Evolutionary conservation across 2,113 vertebrate genomes (phyloP).

Genomic region (Sceloporus undulatus): DNA sequence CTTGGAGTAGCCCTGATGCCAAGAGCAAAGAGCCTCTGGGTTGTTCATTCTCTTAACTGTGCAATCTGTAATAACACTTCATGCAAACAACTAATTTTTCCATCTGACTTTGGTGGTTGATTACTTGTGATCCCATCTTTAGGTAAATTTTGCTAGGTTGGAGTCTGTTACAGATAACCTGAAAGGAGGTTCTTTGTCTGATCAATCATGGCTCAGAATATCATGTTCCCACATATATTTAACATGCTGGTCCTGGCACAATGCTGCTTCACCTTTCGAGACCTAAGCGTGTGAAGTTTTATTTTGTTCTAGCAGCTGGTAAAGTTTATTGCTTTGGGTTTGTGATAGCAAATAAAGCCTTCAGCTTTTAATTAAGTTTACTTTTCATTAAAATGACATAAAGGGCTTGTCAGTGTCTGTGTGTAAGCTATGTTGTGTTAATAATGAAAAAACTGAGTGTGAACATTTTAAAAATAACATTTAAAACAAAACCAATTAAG

Average conservation of each 20-base stretch:
- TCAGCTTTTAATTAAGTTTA: slow-evolving; percentile 56
- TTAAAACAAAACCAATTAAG: neutral
- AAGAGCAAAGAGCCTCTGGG: neutral
- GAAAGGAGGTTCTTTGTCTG: neutral
- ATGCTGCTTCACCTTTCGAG: slow-evolving; percentile 34
- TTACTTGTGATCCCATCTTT: neutral
- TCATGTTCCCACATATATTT: neutral
- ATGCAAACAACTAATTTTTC: slow-evolving; percentile 12
- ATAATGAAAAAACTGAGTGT: neutral
- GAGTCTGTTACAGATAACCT: slow-evolving; percentile 16
- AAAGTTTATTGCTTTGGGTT: neutral
- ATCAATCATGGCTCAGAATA: slow-evolving; percentile 36
- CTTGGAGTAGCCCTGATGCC: neutral
- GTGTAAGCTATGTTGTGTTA: neutral
- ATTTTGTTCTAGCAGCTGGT: slow-evolving; percentile 20
- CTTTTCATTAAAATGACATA: slow-evolving; percentile 34
- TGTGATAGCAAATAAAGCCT: slow-evolving; percentile 56
- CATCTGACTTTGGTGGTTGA: neutral
- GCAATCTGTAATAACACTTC: slow-evolving; percentile 5
- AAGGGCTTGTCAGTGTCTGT: neutral
- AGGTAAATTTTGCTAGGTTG: neutral
- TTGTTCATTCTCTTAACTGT: neutral
- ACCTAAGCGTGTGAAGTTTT: neutral
- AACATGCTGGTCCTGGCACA: neutral
- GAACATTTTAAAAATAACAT: neutral